Evolutionary conservation across 1,140 invertebrate species (phyloP), one percentile per base, ranked within the genome.

Genomic region (Leptopilina boulardi): DNA sequence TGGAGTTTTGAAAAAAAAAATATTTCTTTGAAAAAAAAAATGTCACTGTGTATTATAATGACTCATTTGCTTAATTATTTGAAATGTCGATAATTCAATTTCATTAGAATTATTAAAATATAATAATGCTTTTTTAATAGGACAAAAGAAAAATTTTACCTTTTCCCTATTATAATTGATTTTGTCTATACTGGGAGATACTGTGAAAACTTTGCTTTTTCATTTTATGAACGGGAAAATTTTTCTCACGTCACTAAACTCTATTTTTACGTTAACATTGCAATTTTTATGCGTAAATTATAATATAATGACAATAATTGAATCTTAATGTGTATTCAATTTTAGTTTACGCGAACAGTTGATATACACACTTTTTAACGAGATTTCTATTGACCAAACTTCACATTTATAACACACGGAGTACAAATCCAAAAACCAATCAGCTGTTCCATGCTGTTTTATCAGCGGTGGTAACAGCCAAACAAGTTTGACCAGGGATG

Each of bases 371-470:
- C 18, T 0, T n/a, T n/a, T 47, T 18, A 18, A 18, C n/a, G 47
- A 51, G 47, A 18, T 51, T 51, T 18, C 47, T 51, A 51, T 51
- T 51, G 47, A 51, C 47, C 47, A 51, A 51, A 51, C 47, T 51
- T 44, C n/a, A 51, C 47, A 51, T n/a, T 51, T 51, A 51, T n/a
- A 51, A 51, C 15, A 51, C 15, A 18, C 3, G n/a, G 47, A n/a
- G 13, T n/a, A n/a, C 4, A 51, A 51, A 15, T 18, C n/a, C n/a
- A 18, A 51, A 51, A 51, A 51, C 47, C 47, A 51, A 51, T 51
- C 47, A 51, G 47, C 47, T 51, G 47, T 51, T 51, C 15, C 15
- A 51, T 51, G 15, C 47, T 51, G 47, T 51, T 51, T 51, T 51
- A 51, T 47, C 42, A n/a, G n/a, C 42, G n/a, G 42, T 47, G 2